These are phyloP conservation scores for Malurus splendens DNA, from an alignment of 2,797 vertebrate species.

Conservation along the genomic window DNA sequence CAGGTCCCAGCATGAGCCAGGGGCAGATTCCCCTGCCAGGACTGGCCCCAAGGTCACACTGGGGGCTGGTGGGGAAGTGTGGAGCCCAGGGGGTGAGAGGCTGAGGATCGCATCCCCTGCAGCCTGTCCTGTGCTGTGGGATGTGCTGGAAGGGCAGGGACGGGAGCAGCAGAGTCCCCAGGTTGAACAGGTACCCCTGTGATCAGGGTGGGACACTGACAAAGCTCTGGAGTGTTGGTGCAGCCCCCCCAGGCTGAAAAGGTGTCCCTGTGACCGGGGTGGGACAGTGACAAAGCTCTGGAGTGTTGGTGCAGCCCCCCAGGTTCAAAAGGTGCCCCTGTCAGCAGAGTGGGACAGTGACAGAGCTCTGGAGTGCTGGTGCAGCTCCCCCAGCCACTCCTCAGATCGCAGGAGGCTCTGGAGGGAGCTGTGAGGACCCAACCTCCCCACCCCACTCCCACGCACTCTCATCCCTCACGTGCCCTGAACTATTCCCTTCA, in stretches of 20 bases:
- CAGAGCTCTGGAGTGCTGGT: not conserved
- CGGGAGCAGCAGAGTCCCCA: not conserved
- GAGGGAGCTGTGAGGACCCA: not conserved
- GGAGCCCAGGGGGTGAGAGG: not conserved
- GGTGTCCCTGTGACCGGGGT: too few species aligned
- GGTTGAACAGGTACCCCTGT: not conserved
- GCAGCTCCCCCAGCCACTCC: accelerated
- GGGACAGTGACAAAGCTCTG: not conserved
- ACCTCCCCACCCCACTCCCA: not conserved
- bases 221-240: not conserved
- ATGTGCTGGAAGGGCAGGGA: not conserved
- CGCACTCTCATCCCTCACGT: accelerated
- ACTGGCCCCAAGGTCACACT: accelerated
- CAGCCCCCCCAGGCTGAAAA: not conserved
- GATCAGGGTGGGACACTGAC: not conserved
- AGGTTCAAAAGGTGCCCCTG: too few species aligned
- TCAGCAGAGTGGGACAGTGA: too few species aligned
- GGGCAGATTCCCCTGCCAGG: not conserved
- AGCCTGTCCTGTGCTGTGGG: not conserved
- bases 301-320: not conserved
- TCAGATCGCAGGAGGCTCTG: not conserved
- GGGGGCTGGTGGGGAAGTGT: accelerated
- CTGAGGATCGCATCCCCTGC: not conserved
- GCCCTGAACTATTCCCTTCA: not conserved
- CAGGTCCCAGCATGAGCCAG: not conserved